These are phyloP conservation scores for Spodoptera litura DNA, from an alignment of 1,140 invertebrate genomes.

Conservation along the genomic window DNA sequence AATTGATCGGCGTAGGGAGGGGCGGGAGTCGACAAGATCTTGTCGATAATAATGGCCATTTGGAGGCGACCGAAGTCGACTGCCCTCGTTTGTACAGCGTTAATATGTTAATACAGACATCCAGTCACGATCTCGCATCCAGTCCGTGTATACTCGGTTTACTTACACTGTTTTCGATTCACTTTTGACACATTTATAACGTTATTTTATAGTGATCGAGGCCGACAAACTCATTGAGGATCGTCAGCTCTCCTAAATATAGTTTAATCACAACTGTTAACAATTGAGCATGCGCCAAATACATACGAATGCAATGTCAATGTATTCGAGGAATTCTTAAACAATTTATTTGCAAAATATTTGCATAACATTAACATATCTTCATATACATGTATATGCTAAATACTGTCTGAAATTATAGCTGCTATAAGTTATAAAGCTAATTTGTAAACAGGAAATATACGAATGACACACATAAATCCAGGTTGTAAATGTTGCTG, in stretches of 20 bases:
- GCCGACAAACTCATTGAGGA: constrained; percentile 10
- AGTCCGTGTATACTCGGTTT: constrained; percentile 54
- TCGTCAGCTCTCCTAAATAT: constrained; percentile 7
- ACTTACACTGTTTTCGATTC: constrained; percentile 62
- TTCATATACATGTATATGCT: not conserved
- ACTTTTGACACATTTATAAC: constrained; percentile 57
- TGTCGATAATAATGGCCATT: constrained; percentile 48
- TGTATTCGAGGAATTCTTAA: not conserved
- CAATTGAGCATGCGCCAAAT: constrained; percentile 13
- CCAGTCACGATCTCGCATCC: constrained; percentile 59
- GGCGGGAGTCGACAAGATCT: constrained; percentile 53
- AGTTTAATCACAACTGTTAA: constrained; percentile 16
- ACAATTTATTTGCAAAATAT: not conserved
- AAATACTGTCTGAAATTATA: constrained; percentile 4
- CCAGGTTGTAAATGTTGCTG: constrained; percentile 10
- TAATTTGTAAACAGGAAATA: constrained; percentile 3
- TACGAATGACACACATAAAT: constrained; percentile 1
- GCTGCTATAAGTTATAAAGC: not conserved
- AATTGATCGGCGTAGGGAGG: constrained; percentile 59
- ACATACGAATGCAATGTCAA: not conserved
- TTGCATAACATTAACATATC: no score
- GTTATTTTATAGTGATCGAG: constrained; percentile 24
- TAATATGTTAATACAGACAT: constrained; percentile 71
- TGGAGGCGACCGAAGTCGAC: constrained; percentile 50
- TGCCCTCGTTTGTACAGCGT: constrained; percentile 63